Base-by-base conservation (phyloP, 64 coral and sea anemone species). In the Exaiptasia diaphana region DNA sequence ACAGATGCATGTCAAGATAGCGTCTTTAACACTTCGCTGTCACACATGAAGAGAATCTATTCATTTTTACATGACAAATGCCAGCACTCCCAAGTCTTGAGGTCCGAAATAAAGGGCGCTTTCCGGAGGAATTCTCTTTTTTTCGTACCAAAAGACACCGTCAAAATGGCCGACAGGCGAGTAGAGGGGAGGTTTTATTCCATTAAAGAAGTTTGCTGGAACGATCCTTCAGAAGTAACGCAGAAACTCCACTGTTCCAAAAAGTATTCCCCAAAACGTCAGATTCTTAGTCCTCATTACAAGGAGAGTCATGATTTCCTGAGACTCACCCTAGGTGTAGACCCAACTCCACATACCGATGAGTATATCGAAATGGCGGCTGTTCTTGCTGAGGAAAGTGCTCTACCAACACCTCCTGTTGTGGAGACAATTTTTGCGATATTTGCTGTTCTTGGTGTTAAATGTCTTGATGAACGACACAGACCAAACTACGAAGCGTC, bases 161-260 rank as follows among this genome's bases (percentile, higher is more conserved):
- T 33, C 76, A 10, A 42, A 22, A 37, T 20, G 20, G 14, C 21
- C 30, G 7, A 53, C 1, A 23, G 7, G 23, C 57, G 50, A 3
- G 0, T 20, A 18, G 1, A 7, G 1, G 92, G 92, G 2, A 65
- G 25, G 3, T 96, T 96, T 86, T 48, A 75, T 36, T 27, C 67
- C 4, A 76, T 43, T 48, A 96, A 96, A 64, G 81, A 89, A 32
- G 76, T 96, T 29, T 96, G 81, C 41, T 96, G 92, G 92, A 27
- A 53, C 35, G 92, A 96, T 62, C 92, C 92, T 0, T 85, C 86
- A 27, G 75, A 46, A 37, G 26, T 96, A 1, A 34, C 61, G 13
- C 8, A 18, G 22, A 83, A 88, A 21, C 65, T 77, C 18, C 53
- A 78, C 1, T 33, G 36, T 64, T 43, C 38, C 3, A 63, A 84